phyloP scores from a whole-genome alignment of 2,113 vertebrate genomes.

The Scomber scombrus region DNA sequence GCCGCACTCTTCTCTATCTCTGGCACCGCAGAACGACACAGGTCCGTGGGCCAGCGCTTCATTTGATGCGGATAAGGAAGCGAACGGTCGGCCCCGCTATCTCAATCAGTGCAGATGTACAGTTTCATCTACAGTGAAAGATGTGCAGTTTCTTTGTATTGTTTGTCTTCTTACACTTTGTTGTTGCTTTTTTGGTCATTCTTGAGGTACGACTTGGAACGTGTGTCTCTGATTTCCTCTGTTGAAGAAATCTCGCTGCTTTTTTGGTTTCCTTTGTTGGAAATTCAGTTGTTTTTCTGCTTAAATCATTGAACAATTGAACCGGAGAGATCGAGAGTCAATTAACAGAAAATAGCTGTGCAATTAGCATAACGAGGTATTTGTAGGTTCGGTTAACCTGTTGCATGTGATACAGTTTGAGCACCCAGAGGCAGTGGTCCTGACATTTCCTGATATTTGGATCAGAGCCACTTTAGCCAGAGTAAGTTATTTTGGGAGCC shows the following conservation, averaged over 20 bases:
- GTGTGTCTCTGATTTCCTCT: neutral
- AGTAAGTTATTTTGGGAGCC: slow-evolving; percentile 64
- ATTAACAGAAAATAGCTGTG: slow-evolving; percentile 38
- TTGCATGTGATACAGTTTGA: slow-evolving; percentile 34
- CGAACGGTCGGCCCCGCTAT: slow-evolving; percentile 3
- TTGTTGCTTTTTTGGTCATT: neutral
- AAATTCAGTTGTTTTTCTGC: neutral
- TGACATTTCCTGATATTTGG: slow-evolving; percentile 45
- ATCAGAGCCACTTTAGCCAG: slow-evolving; percentile 34
- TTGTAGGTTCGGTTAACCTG: neutral
- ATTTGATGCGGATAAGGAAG: slow-evolving; percentile 56
- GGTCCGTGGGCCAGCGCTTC: slow-evolving; percentile 39
- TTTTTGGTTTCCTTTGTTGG: neutral
- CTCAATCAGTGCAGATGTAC: slow-evolving; percentile 44
- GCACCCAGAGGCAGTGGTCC: slow-evolving; percentile 19
- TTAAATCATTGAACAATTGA: neutral
- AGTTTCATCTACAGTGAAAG: slow-evolving; percentile 32
- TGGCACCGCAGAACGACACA: slow-evolving; percentile 53
- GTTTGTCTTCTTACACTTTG: neutral
- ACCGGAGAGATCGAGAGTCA: neutral
- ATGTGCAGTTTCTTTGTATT: neutral
- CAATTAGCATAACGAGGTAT: slow-evolving; percentile 50
- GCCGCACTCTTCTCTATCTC: slow-evolving; percentile 71
- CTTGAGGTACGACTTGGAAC: neutral
- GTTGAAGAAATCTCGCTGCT: neutral